Evolutionary conservation across 1,140 invertebrate species (phyloP).

Genomic region (Solen grandis): DNA sequence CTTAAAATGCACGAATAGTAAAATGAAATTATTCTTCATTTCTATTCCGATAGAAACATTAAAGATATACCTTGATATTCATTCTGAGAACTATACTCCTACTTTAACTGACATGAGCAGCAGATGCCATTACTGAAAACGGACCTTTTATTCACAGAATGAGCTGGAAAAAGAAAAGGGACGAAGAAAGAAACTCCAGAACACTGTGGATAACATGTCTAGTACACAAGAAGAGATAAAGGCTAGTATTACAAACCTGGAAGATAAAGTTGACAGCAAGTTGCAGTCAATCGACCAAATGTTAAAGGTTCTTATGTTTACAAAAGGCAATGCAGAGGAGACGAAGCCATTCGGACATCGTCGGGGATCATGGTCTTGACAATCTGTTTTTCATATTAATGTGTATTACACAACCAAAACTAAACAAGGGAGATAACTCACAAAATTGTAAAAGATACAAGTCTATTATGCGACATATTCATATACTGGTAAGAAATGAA

Average conservation of each 20-base stretch:
- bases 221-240: conserved; percentile 68
- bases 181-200: conserved; percentile 71
- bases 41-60: background rate
- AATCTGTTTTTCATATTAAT: too few species aligned
- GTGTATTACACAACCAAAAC: too few species aligned
- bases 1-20: background rate
- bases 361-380: too few species aligned
- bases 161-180: conserved; percentile 74
- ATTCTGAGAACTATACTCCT: background rate
- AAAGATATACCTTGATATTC: background rate
- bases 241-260: conserved; percentile 65
- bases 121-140: background rate
- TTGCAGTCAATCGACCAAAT: too few species aligned
- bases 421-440: too few species aligned
- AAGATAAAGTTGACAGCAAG: too few species aligned
- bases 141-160: conserved; percentile 63
- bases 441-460: too few species aligned
- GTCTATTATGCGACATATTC: too few species aligned
- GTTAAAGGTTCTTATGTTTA: too few species aligned
- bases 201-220: conserved; percentile 45
- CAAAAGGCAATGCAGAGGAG: too few species aligned
- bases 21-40: background rate
- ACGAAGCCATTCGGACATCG: too few species aligned
- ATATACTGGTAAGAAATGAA: too few species aligned
- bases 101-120: background rate